Conservation (phyloP, 2,888 invertebrate species). For the Papilio elwesi region DNA sequence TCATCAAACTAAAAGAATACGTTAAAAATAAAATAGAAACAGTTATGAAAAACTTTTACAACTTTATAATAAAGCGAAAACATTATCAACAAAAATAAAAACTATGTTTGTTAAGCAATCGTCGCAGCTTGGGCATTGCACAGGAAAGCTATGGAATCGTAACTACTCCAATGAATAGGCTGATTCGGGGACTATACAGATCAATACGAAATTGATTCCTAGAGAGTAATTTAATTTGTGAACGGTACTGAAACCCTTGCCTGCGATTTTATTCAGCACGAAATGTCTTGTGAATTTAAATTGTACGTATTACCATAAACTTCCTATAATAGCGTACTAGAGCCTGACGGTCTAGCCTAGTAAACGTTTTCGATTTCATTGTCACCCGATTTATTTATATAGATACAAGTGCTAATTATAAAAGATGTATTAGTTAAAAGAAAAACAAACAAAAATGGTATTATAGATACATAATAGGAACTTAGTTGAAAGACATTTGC, state of each 20-base stretch:
- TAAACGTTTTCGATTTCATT: slow-evolving; percentile 2
- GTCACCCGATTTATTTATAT: neutral
- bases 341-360: neutral
- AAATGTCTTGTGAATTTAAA: slow-evolving; percentile 20
- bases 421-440: no score
- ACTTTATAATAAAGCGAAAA: no score
- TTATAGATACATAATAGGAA: no score
- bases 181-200: slow-evolving; percentile 10
- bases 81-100: neutral
- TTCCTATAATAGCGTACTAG: neutral
- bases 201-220: slow-evolving; percentile 26
- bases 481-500: no score
- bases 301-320: slow-evolving; percentile 17
- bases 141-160: slow-evolving; percentile 6
- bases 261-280: slow-evolving; percentile 12
- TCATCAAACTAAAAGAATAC: no score
- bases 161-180: slow-evolving; percentile 29
- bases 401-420: neutral
- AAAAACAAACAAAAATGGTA: no score
- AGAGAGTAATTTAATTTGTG: slow-evolving; percentile 25
- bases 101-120: neutral
- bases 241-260: slow-evolving; percentile 8
- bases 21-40: no score
- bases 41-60: no score
- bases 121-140: slow-evolving; percentile 1